These are phyloP conservation scores for Hypothenemus hampei DNA, from an alignment of 1,140 invertebrate species.

Conservation along the genomic window DNA sequence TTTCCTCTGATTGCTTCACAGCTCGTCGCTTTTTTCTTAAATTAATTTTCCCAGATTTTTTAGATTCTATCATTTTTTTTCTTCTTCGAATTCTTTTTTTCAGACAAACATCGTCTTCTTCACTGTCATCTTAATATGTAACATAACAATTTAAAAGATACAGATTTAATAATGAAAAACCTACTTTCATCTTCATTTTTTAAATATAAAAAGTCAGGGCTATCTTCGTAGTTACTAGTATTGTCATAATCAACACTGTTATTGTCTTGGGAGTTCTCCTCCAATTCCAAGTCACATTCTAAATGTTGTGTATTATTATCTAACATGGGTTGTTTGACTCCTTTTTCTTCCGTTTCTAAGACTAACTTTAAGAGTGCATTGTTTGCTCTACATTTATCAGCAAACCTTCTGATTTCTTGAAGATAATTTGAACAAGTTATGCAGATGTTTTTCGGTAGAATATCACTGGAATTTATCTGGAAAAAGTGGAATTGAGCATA, in stretches of 20 bases:
- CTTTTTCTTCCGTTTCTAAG: conserved; percentile 17
- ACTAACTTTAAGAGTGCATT: conserved; percentile 17
- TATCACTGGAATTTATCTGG: conserved; percentile 19
- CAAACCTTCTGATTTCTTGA: conserved; percentile 24
- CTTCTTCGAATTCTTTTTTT: conserved; percentile 17
- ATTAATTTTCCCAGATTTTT: conserved; percentile 5
- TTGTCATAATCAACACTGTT: conserved; percentile 9
- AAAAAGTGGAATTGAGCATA: conserved; percentile 8
- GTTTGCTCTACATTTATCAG: conserved; percentile 25
- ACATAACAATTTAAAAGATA: not conserved
- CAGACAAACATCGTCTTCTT: conserved; percentile 5
- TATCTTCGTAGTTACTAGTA: conserved; percentile 17
- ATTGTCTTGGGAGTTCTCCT: conserved; percentile 5
- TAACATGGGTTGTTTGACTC: conserved; percentile 2
- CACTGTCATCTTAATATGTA: not conserved
- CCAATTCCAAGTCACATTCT: conserved; percentile 3
- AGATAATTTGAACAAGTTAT: conserved; percentile 19
- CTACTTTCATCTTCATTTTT: conserved; percentile 1
- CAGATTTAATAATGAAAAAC: not conserved
- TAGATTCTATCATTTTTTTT: conserved; percentile 4
- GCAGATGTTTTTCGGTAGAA: conserved; percentile 25
- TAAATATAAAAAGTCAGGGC: conserved; percentile 4
- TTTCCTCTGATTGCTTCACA: conserved; percentile 4
- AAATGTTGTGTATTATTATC: conserved; percentile 9
- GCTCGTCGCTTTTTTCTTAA: conserved; percentile 11